Percentiles rank a stretch among this genome's conserved stretches.
Conservation (phyloP, 2,888 invertebrate genomes). For the Cryptus viduatorius region DNA sequence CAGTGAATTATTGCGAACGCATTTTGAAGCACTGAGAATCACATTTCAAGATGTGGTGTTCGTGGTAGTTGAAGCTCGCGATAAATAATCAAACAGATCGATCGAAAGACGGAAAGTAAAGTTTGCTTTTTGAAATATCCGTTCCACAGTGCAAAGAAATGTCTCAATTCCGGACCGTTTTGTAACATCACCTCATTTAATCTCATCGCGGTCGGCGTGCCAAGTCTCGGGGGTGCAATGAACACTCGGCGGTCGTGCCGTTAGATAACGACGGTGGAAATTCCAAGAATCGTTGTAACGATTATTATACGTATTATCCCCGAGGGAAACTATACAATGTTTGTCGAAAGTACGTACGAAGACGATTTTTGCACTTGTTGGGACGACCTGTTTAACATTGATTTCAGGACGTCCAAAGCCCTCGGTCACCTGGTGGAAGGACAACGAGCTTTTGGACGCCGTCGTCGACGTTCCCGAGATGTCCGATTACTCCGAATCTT, state of each 20-base stretch:
- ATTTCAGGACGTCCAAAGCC: slow-evolving; percentile 92
- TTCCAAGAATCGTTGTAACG: slow-evolving; percentile 19
- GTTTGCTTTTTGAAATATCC: background rate
- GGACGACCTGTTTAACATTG: slow-evolving; percentile 2
- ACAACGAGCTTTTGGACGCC: slow-evolving; percentile 90
- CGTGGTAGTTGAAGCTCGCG: background rate
- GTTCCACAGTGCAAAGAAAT: background rate
- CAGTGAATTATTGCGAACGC: slow-evolving; percentile 41
- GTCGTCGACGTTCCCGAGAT: slow-evolving; percentile 88
- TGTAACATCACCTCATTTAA: slow-evolving; percentile 1
- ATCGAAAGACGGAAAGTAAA: background rate
- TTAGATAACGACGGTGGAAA: background rate
- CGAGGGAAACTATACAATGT: background rate
- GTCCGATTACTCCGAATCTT: slow-evolving; percentile 85
- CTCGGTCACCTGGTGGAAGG: slow-evolving; percentile 93
- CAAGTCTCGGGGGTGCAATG: slow-evolving; percentile 9
- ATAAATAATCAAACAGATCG: background rate
- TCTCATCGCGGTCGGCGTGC: background rate
- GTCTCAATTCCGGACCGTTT: background rate
- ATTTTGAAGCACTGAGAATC: slow-evolving; percentile 41
- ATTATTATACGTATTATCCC: slow-evolving; percentile 2
- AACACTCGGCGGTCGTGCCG: slow-evolving; percentile 6
- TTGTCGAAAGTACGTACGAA: background rate
- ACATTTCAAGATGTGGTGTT: slow-evolving; percentile 38
- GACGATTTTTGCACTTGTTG: background rate